Conservation (phyloP, 2,888 invertebrate species). For the Apomyelois bistriatella region DNA sequence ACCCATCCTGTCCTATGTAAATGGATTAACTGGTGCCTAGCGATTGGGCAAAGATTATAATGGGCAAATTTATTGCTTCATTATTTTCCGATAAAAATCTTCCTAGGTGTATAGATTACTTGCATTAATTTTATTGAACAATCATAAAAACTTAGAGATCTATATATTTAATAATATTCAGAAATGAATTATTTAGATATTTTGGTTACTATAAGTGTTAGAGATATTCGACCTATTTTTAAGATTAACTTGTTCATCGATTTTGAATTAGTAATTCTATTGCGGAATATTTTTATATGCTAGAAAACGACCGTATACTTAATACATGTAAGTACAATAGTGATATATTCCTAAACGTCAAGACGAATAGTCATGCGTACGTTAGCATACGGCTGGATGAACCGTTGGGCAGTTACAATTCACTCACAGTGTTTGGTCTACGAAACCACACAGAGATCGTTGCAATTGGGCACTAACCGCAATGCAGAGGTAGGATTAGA, state of each 20-base stretch:
- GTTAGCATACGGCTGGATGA: not conserved
- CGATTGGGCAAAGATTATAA: constrained; percentile 7
- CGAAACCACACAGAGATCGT: constrained; percentile 3
- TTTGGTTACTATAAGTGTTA: no score
- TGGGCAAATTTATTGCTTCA: constrained; percentile 9
- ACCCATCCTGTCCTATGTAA: constrained; percentile 9
- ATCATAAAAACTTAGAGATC: no score
- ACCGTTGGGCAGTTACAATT: constrained; percentile 1
- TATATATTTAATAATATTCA: no score
- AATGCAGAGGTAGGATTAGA: not conserved
- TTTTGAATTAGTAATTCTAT: no score
- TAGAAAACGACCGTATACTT: no score
- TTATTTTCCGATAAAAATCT: constrained; percentile 2
- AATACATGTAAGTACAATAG: no score
- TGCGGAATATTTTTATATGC: no score
- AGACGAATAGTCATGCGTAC: not conserved
- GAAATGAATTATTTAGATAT: no score
- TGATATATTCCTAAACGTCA: not conserved
- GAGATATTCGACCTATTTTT: no score
- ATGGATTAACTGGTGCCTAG: constrained; percentile 9
- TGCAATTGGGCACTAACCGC: constrained; percentile 1
- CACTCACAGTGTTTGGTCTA: constrained; percentile 6
- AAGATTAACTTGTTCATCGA: no score
- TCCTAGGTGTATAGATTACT: not conserved
- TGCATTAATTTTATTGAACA: no score